Percentiles rank a stretch among this genome's conserved stretches.
phyloP scores from a whole-genome alignment of 2,888 invertebrate species.

The Athripsodes cinereus region DNA sequence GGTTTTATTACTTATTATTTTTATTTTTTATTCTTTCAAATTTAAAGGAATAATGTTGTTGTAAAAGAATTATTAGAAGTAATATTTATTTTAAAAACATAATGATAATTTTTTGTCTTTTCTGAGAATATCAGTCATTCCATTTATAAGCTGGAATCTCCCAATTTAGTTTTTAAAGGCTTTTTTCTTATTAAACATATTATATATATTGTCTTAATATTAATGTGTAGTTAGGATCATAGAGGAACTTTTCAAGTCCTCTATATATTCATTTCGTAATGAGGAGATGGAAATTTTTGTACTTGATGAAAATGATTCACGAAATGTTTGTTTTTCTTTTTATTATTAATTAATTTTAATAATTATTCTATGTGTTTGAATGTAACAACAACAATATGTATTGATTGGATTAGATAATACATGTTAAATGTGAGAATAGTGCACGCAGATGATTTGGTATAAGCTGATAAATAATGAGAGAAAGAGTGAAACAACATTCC shows the following conservation, averaged over 20 bases:
- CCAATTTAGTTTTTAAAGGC: conserved; percentile 17
- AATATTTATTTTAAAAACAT: background rate
- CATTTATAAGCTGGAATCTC: conserved; percentile 26
- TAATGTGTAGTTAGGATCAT: too few relatives aligned
- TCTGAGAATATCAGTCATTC: conserved; percentile 20
- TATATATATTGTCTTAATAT: background rate
- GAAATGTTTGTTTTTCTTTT: conserved; percentile 17
- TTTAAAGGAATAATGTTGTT: too few relatives aligned
- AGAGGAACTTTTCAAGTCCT: too few relatives aligned
- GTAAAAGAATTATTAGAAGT: too few relatives aligned
- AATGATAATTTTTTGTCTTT: background rate
- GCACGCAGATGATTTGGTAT: too few relatives aligned
- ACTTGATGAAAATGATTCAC: background rate
- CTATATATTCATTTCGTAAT: background rate
- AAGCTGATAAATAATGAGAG: too few relatives aligned
- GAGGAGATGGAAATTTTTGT: background rate
- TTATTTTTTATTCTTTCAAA: background rate
- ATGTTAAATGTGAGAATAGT: too few relatives aligned
- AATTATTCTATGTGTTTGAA: too few relatives aligned
- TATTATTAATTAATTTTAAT: conserved; percentile 13
- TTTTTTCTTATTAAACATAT: conserved; percentile 15
- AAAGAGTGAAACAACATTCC: too few relatives aligned
- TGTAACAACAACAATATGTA: too few relatives aligned
- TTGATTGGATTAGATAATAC: too few relatives aligned
- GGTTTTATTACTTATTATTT: background rate